Conservation (phyloP, 2,797 vertebrate genomes). For the Phrynocephalus guinanensis region DNA sequence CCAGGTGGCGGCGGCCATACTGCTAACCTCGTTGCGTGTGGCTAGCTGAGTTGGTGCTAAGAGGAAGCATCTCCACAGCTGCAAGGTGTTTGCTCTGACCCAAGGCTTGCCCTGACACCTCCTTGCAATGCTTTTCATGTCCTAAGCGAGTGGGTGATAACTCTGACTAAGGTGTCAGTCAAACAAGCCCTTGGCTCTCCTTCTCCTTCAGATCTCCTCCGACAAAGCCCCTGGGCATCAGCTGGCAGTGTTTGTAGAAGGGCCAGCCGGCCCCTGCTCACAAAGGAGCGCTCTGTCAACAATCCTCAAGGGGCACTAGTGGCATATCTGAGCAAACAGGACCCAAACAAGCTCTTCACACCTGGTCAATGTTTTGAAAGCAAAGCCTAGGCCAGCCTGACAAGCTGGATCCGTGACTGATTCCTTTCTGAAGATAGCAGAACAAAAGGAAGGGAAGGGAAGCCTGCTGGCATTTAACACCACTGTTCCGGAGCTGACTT, state of each 20-base stretch:
- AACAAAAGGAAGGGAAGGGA: conserved; percentile 20
- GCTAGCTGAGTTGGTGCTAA: neutral
- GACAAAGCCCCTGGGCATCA: conserved; percentile 38
- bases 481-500: neutral
- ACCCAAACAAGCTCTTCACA: conserved; percentile 43
- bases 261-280: neutral
- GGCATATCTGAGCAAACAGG: conserved; percentile 52
- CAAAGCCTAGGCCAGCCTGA: accelerated
- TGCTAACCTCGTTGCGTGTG: neutral
- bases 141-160: neutral
- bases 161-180: conserved; percentile 42
- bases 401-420: neutral
- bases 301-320: conserved; percentile 14
- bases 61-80: accelerated
- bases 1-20: conserved; percentile 4
- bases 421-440: conserved; percentile 24
- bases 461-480: neutral
- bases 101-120: conserved; percentile 40
- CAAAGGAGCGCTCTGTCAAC: conserved; percentile 53
- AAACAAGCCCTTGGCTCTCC: conserved; percentile 13
- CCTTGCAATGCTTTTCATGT: conserved; percentile 11
- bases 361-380: conserved; percentile 16
- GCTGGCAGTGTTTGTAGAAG: conserved; percentile 52
- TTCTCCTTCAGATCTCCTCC: conserved; percentile 42
- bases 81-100: conserved; percentile 35